Base-by-base conservation (phyloP, 2,888 invertebrate genomes). In the Pyrochroa serraticornis region DNA sequence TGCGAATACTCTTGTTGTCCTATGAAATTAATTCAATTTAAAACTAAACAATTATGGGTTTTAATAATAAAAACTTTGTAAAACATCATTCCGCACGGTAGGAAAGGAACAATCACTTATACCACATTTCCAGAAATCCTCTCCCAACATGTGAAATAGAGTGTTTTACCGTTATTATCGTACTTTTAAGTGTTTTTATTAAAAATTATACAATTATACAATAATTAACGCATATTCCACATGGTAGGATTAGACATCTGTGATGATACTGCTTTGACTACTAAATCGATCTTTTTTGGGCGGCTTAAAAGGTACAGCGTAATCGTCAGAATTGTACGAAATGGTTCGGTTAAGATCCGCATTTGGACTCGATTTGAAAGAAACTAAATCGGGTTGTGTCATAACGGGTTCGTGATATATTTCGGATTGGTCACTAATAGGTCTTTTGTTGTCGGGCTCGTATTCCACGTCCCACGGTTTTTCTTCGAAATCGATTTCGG, bases 1-100 rank as follows among this genome's bases (percentile, higher is more conserved):
- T 90, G 84, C 8, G 89, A 88, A 78, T 91, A 92, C 79, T 93
- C 93, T 76, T 91, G 89, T 66, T 88, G 86, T 71, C 91, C 92
- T 92, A 53, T 36, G 42, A 31, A 22, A 42, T 52, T 36, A 38
- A 47, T 32, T 9, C 6, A 13, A 38, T 33, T n/a, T 7, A 37
- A 34, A 10, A 34, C 45, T 35, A 37, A 22, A 34, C 32, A 37
- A 30, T 30, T 33, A 36, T 2, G n/a, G 31, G 10, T 9, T 7
- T 35, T 2, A 9, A 66, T 41, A 59, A n/a, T n/a, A 62, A 63
- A 61, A 35, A 48, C 44, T 37, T 43, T 50, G 58, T 58, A 65
- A 69, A 70, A 60, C 66, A 70, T 70, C 67, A 73, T 73, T 75
- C 73, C 76, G 76, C 75, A 73, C 59, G 63, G 62, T 70, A 73